Evolutionary conservation across 1,140 invertebrate genomes (phyloP).

Genomic region (Reticulitermes speratus): DNA sequence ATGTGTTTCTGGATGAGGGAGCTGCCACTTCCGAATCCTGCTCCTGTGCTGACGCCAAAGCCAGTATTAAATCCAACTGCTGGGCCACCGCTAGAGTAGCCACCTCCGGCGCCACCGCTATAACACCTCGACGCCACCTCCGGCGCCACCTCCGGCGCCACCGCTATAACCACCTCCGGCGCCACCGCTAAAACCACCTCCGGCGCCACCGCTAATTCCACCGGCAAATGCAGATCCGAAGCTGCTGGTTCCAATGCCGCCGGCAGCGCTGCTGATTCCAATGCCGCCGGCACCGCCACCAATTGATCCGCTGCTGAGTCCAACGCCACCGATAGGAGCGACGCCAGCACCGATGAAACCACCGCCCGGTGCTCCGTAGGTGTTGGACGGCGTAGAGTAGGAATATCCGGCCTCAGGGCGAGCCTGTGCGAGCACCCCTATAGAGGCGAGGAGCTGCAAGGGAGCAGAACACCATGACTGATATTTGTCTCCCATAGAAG

Average conservation of each 20-base stretch:
- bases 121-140: constrained; percentile 39
- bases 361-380: constrained; percentile 5
- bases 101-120: constrained; percentile 38
- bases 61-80: constrained; percentile 45
- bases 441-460: constrained; percentile 53
- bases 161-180: constrained; percentile 41
- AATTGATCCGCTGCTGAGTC: not conserved
- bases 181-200: constrained; percentile 40
- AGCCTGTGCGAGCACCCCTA: constrained; percentile 52
- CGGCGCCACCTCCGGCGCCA: constrained; percentile 40
- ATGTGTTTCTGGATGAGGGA: constrained; percentile 54
- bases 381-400: constrained; percentile 42
- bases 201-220: constrained; percentile 44
- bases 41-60: constrained; percentile 39
- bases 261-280: not conserved
- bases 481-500: too few species aligned
- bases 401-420: constrained; percentile 56
- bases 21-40: constrained; percentile 41
- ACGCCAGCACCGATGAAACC: constrained; percentile 36
- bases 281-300: not conserved
- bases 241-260: not conserved
- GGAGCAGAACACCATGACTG: not conserved
- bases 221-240: constrained; percentile 41
- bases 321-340: constrained; percentile 25
- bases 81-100: constrained; percentile 41